Evolutionary conservation across 2,797 vertebrate species (phyloP).

Genomic region (Mallotus villosus): DNA sequence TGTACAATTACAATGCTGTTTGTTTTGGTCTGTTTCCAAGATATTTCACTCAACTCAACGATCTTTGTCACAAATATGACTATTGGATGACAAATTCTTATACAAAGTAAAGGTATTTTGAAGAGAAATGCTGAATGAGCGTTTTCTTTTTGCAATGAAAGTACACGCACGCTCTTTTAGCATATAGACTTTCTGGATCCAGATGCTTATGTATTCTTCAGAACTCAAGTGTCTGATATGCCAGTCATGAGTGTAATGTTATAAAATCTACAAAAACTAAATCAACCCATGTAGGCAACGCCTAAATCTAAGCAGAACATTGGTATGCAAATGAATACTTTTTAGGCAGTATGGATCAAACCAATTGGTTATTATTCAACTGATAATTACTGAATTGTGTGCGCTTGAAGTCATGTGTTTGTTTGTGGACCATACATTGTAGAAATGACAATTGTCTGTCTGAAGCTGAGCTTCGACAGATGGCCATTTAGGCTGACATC

Average conservation of each 20-base stretch:
- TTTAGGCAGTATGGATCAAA: constrained; percentile 14
- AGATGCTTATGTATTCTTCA: too few species aligned
- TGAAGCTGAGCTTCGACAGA: constrained; percentile 28
- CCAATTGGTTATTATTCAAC: constrained; percentile 40
- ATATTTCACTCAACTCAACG: not conserved
- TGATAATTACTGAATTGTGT: constrained; percentile 30
- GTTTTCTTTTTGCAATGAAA: too few species aligned
- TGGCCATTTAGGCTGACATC: constrained; percentile 34
- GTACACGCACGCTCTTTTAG: too few species aligned
- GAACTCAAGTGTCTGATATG: too few species aligned
- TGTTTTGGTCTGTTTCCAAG: too few species aligned
- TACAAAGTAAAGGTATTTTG: not conserved
- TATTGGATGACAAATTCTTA: not conserved
- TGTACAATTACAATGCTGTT: not conserved
- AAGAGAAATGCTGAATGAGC: not conserved
- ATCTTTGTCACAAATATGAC: not conserved
- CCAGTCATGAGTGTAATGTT: too few species aligned
- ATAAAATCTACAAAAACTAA: too few species aligned
- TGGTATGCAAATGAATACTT: not conserved
- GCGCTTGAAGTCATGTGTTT: constrained; percentile 40
- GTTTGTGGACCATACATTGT: constrained; percentile 34
- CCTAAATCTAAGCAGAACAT: not conserved
- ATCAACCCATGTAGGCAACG: constrained; percentile 10
- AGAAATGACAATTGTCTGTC: constrained; percentile 41
- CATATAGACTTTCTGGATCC: too few species aligned